Evolutionary conservation across 2,113 vertebrate species (phyloP), one percentile per base, ranked within the genome.

Genomic region (Planiliza haematocheilus): DNA sequence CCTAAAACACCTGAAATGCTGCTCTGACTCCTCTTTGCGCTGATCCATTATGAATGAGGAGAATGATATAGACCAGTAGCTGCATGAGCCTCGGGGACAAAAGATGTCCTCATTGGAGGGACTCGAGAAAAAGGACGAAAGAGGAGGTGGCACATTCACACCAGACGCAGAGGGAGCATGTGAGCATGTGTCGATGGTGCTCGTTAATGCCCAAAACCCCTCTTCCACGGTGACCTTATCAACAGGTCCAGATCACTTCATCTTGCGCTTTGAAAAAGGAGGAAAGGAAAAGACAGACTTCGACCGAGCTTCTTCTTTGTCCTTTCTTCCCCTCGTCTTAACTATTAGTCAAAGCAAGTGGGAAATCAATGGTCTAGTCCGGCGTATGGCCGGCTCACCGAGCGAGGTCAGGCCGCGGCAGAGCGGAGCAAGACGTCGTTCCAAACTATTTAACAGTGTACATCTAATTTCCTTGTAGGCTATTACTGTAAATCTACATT

Each of bases 361-460:
- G 46, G 73, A 70, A 70, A 83, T 81, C 75, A n/a, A 66, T 77
- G 84, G 82, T 78, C 42, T 51, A 42, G 43, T 60, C 53, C 50
- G 53, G 30, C 55, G 85, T 65, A 62, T 48, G 18, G 4, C 41
- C 36, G 10, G 37, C n/a, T 52, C 79, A 36, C 7, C 53, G 72
- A 69, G 68, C 43, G 79, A 86, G 88, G 88, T 90, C 79, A 86
- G 73, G 52, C 45, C 70, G 66, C 56, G 8, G 74, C 79, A 18
- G 57, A 74, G 50, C 34, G 57, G 81, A 78, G 77, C 77, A 70
- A 80, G 66, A 86, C 76, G 86, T 88, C 83, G 85, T 87, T 91
- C 90, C 86, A 71, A 89, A 91, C 83, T 89, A 90, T 91, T 91
- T 90, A 89, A 88, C 83, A 83, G 77, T 63, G 65, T 86, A 91